phyloP scores from a whole-genome alignment of 2,888 invertebrate genomes.

The Protodeltote pygarga region DNA sequence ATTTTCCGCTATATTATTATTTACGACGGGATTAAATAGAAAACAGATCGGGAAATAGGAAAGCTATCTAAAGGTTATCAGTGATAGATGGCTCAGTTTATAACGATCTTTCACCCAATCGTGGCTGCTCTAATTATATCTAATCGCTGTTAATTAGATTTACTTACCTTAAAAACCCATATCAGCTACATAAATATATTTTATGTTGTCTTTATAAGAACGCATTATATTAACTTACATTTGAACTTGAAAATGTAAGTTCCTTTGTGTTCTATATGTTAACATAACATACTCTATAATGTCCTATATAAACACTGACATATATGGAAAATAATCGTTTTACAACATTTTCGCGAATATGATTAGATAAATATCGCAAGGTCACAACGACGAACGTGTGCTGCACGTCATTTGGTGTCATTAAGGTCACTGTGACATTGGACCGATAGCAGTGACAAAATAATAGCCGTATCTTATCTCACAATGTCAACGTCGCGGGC shows the following conservation, averaged over 20 bases:
- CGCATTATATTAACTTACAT: neutral
- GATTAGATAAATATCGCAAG: constrained; percentile 86
- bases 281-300: too few relatives aligned
- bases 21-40: neutral
- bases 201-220: too few relatives aligned
- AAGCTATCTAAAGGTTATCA: constrained; percentile 18
- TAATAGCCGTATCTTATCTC: constrained; percentile 85
- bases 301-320: constrained; percentile 37
- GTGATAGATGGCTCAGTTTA: neutral
- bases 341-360: constrained; percentile 74
- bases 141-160: too few relatives aligned
- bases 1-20: neutral
- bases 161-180: too few relatives aligned
- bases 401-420: constrained; percentile 83
- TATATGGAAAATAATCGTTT: constrained; percentile 61
- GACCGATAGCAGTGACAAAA: constrained; percentile 82
- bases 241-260: constrained; percentile 22
- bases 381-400: constrained; percentile 75
- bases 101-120: neutral
- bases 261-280: constrained; percentile 28
- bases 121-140: too few relatives aligned
- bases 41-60: constrained; percentile 8
- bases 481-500: constrained; percentile 83
- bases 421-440: constrained; percentile 87
- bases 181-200: too few relatives aligned